Evolutionary conservation across 1,140 invertebrate genomes (phyloP).

Genomic region (Stenopsyche tienmushanensis): DNA sequence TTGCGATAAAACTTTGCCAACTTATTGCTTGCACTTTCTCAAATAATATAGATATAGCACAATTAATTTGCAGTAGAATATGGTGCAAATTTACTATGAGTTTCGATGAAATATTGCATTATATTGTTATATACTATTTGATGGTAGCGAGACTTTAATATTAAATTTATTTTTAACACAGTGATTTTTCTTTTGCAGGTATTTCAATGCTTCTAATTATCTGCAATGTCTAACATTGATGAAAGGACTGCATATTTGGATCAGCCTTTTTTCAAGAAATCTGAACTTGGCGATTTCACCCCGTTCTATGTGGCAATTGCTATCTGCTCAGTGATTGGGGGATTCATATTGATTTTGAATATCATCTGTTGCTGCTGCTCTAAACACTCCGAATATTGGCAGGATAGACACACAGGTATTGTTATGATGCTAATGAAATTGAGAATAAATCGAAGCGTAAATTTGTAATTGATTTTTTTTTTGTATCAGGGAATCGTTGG

Average conservation of each 20-base stretch:
- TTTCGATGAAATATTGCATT: no score
- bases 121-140: no score
- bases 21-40: no score
- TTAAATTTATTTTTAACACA: no score
- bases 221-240: slow-evolving; percentile 62
- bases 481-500: slow-evolving; percentile 73
- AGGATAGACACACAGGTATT: slow-evolving; percentile 76
- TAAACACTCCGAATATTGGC: slow-evolving; percentile 76
- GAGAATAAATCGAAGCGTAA: slow-evolving; percentile 24
- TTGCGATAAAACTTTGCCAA: no score
- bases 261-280: slow-evolving; percentile 64
- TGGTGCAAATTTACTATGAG: no score
- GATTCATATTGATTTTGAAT: slow-evolving; percentile 71
- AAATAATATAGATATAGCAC: no score
- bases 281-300: slow-evolving; percentile 66
- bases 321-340: slow-evolving; percentile 70
- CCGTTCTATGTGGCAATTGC: slow-evolving; percentile 77
- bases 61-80: no score
- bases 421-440: slow-evolving; percentile 17
- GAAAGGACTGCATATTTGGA: slow-evolving; percentile 65
- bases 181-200: slow-evolving; percentile 2
- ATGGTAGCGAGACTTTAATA: no score
- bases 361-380: slow-evolving; percentile 74
- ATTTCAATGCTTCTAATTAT: background rate
- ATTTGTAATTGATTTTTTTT: slow-evolving; percentile 17